Evolutionary conservation across 2,797 vertebrate genomes (phyloP).

Genomic region (Trachops cirrhosus): DNA sequence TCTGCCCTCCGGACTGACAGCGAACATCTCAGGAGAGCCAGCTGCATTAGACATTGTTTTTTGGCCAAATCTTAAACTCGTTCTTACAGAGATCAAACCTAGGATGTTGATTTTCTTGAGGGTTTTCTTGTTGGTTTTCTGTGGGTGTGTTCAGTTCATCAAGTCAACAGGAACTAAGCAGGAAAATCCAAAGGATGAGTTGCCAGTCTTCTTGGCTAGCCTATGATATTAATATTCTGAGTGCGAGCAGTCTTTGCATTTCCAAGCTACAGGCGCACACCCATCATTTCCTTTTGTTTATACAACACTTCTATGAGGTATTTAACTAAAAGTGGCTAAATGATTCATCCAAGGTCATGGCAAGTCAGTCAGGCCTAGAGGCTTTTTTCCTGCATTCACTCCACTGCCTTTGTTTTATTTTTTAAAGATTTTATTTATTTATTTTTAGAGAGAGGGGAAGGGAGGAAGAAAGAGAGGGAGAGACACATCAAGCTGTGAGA

Average conservation of each 20-base stretch:
- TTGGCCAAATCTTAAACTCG: background rate
- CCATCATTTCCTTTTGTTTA: background rate
- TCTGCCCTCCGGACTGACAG: background rate
- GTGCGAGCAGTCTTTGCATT: background rate
- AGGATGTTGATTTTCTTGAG: background rate
- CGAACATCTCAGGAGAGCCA: background rate
- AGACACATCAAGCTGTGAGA: background rate
- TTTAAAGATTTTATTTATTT: background rate
- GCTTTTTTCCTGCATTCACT: background rate
- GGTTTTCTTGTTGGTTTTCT: background rate
- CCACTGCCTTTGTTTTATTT: background rate
- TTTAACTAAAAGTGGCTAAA: conserved; percentile 2
- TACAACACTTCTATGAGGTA: background rate
- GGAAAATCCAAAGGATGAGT: background rate
- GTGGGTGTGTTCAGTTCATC: background rate
- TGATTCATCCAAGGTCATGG: background rate
- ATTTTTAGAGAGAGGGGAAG: background rate
- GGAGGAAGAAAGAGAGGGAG: background rate
- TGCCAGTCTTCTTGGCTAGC: background rate
- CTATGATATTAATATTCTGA: background rate
- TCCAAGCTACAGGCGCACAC: background rate
- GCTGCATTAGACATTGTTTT: background rate
- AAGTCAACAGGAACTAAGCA: background rate
- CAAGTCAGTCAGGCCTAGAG: background rate
- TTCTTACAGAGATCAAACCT: background rate